These are phyloP conservation scores for Tinea semifulvella DNA, from an alignment of 2,888 invertebrate genomes.

Conservation along the genomic window DNA sequence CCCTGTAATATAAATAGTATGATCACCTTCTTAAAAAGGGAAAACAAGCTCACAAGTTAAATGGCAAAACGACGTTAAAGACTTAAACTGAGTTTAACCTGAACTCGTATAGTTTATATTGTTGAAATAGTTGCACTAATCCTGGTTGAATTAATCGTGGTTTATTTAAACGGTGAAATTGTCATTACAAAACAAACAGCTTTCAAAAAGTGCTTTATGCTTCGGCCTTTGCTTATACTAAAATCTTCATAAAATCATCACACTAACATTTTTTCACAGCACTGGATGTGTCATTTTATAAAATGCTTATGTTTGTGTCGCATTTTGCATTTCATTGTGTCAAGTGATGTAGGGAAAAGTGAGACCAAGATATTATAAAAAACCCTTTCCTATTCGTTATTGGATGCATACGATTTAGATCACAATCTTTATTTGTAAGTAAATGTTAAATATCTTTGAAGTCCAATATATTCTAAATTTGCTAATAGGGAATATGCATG, in stretches of 20 bases:
- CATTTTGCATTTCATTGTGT: constrained; percentile 14
- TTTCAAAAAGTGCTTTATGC: neutral
- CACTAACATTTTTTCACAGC: neutral
- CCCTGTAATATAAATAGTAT: too few relatives aligned
- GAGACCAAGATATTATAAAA: neutral
- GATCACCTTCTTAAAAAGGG: too few relatives aligned
- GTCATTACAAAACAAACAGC: constrained; percentile 9
- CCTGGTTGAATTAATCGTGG: constrained; percentile 17
- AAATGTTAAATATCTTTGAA: too few relatives aligned
- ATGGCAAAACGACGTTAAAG: too few relatives aligned
- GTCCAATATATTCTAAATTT: too few relatives aligned
- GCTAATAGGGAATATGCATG: too few relatives aligned
- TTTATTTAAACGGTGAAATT: constrained; percentile 7
- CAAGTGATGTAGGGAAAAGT: constrained; percentile 5
- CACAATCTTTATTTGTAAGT: too few relatives aligned
- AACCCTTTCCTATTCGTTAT: too few relatives aligned
- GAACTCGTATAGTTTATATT: too few relatives aligned
- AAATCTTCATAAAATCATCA: neutral
- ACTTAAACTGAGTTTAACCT: too few relatives aligned
- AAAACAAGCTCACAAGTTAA: too few relatives aligned
- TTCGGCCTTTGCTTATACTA: neutral
- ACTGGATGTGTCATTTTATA: neutral
- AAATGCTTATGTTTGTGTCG: constrained; percentile 21
- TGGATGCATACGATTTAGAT: neutral
- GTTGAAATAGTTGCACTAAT: constrained; percentile 5